Base-by-base conservation (phyloP, 2,888 invertebrate species). In the Meiosimyza platycephala region DNA sequence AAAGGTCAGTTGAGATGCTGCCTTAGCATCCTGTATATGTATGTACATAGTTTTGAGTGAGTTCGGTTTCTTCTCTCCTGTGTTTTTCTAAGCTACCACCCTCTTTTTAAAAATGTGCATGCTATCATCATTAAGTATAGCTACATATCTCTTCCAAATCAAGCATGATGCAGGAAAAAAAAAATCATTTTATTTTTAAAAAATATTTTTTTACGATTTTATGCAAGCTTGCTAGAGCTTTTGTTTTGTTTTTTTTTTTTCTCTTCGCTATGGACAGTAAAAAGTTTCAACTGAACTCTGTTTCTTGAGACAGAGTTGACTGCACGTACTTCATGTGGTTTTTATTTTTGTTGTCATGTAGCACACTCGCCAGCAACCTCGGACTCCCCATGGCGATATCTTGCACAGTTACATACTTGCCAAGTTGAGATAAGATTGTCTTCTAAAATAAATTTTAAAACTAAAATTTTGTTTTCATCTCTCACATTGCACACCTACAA, bases 271-370 rank as follows among this genome's bases (percentile, higher is more conserved):
- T 57, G 4, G 40, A 40, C 9, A 40, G 9, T 1, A 9, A 22
- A 4, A 57, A 57, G 4, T 28, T 57, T 57, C 28, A 18, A 5
- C 57, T 57, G 3, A 28, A 11, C 2, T 22, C 18, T 3, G 22
- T 22, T 22, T 28, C 57, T 57, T 11, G 18, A 13, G 40, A 40
- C 18, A 16, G 18, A 57, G 57, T 57, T 6, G 40, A 2, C 12
- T 55, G 55, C 55, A 18, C 18, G 55, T 55, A 22, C 2, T 57
- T 57, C 28, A 18, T 12, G 2, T 28, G 28, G 11, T 28, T 57
- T 57, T 57, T 57, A 28, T 40, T 57, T 57, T 57, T 28, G 28
- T 57, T 57, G 57, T 57, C 57, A 28, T 28, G 28, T 15, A 28
- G 28, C 57, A 57, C 13, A 57, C 28, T 9, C 3, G 9, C 40